Evolutionary conservation across 2,888 invertebrate species (phyloP).

Genomic region (Germaria angustata): DNA sequence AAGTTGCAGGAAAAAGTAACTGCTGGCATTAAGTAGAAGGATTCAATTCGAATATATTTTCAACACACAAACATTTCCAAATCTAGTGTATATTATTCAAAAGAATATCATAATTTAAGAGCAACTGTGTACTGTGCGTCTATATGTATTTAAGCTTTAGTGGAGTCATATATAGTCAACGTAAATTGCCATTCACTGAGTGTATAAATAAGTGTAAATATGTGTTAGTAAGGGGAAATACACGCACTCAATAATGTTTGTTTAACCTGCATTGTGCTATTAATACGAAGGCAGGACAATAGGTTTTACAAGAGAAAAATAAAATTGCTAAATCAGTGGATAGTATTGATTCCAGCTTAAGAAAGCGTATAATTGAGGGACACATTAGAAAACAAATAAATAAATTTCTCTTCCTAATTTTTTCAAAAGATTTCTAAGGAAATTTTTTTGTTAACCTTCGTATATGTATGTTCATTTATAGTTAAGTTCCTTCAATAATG

Average conservation of each 20-base stretch:
- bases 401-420: too few species aligned
- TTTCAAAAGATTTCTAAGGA: too few species aligned
- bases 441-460: too few species aligned
- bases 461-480: too few species aligned
- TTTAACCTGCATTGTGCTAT: constrained; percentile 8
- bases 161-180: constrained; percentile 11
- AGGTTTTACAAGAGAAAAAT: too few species aligned
- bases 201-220: constrained; percentile 48
- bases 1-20: constrained; percentile 44
- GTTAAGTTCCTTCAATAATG: too few species aligned
- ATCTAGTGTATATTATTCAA: background rate
- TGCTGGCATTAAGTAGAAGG: constrained; percentile 46
- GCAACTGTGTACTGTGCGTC: constrained; percentile 46
- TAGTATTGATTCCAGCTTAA: too few species aligned
- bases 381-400: too few species aligned
- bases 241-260: background rate
- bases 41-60: constrained; percentile 29
- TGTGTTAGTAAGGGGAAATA: constrained; percentile 36
- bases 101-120: constrained; percentile 64
- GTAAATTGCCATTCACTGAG: constrained; percentile 43
- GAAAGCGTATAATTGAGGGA: too few species aligned
- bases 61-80: background rate
- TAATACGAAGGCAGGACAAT: background rate
- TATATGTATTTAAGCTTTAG: background rate
- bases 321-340: too few species aligned